Evolutionary conservation across 2,113 vertebrate species (phyloP), one percentile per base, ranked within the genome.

Genomic region (Geococcyx californianus): DNA sequence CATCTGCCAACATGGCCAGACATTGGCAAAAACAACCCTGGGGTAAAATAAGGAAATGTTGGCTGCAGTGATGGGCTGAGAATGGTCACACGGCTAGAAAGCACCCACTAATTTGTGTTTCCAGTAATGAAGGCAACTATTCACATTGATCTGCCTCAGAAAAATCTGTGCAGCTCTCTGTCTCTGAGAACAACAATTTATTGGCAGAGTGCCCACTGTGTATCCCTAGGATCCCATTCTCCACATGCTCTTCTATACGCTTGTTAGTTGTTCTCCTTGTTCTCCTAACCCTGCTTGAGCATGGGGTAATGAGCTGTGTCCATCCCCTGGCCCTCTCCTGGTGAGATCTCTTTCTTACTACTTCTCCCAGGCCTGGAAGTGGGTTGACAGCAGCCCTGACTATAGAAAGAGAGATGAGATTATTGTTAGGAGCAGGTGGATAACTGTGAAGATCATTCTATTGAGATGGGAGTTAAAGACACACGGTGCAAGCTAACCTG

Each of bases 291-390:
- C 44, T 55, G 11, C 31, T 62, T 24, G 62, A 56, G 18, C 8
- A 15, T 0, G 0, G 6, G 19, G 6, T 15, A 5, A 45, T 26
- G 11, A 86, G 29, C 10, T 1, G 1, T n/a, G 25, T 25, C 33
- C 29, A 49, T 72, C 23, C 34, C 29, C 26, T 58, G 28, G 19
- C 14, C 11, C 5, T 29, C 19, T 82, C 26, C 80, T 81, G 51
- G 3, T 47, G 25, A 11, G 40, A 33, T 28, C 51, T 73, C 29
- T 55, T 72, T 70, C 15, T 69, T 77, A 18, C 17, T 64, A 58
- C 38, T 55, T 49, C 4, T 40, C 47, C 15, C 17, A 36, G 52
- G 38, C 6, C 38, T 72, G 29, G 33, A 21, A 63, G 45, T 42
- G 9, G 18, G 38, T 7, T 45, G 18, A 26, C 52, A 59, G 58